phyloP scores from a whole-genome alignment of 2,113 vertebrate species.

The Glareola pratincola region DNA sequence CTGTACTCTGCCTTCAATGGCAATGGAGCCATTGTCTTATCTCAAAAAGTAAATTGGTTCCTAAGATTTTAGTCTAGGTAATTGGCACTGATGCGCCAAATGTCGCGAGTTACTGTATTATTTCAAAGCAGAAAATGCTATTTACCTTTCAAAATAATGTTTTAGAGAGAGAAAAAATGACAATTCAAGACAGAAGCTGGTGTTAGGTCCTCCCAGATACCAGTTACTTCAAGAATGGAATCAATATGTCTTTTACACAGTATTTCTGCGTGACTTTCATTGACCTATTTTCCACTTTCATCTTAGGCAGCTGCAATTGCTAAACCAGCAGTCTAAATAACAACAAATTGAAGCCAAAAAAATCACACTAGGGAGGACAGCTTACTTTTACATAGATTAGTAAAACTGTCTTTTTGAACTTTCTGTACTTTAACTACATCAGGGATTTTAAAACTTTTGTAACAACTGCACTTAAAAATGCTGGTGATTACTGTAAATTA shows the following conservation, averaged over 20 bases:
- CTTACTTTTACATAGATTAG: background rate
- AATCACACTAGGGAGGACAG: background rate
- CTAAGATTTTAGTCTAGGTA: background rate
- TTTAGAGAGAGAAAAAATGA: background rate
- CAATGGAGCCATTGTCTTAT: background rate
- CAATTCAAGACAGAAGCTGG: background rate
- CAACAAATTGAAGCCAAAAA: background rate
- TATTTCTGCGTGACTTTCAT: background rate
- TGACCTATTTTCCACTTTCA: background rate
- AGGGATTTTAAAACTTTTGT: background rate
- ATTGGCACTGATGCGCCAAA: background rate
- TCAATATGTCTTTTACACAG: background rate
- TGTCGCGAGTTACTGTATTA: rapidly evolving
- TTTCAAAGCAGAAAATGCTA: background rate
- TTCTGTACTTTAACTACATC: background rate
- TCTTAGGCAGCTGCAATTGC: background rate
- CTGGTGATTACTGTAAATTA: background rate
- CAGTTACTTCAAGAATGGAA: background rate
- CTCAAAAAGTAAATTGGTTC: background rate
- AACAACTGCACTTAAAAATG: background rate
- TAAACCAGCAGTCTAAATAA: background rate
- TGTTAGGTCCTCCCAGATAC: background rate
- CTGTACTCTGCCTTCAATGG: background rate
- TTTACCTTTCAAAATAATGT: background rate
- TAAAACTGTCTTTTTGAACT: background rate